These are phyloP conservation scores for Antedon mediterranea DNA, from an alignment of 53 echinoderm and acorn worm genomes.

Conservation along the genomic window DNA sequence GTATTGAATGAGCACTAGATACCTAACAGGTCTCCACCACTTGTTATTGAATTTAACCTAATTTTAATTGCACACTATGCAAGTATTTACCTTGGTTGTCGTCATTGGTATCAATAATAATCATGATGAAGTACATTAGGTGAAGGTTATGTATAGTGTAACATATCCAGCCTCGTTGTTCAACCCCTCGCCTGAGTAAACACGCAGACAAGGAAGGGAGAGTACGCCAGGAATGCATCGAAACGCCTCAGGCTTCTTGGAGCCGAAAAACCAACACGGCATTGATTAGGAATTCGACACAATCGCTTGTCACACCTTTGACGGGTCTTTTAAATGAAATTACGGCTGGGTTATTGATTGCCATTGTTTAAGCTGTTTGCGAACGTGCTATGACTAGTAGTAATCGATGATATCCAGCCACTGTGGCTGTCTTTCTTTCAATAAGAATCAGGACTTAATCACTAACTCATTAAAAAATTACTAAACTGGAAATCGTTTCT, in stretches of 20 bases:
- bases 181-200: neutral
- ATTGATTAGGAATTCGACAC: neutral
- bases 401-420: neutral
- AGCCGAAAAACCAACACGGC: neutral
- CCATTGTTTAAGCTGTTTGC: neutral
- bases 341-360: neutral
- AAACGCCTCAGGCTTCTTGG: neutral
- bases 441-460: neutral
- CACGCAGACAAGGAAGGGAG: neutral
- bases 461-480: neutral
- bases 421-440: neutral
- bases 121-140: neutral
- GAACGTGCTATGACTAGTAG: neutral
- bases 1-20: too few species aligned
- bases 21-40: too few species aligned
- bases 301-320: neutral
- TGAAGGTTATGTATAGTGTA: neutral
- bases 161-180: neutral
- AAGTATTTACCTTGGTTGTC: neutral
- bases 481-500: neutral
- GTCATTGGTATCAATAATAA: neutral
- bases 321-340: neutral
- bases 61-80: too few species aligned
- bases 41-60: too few species aligned
- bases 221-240: neutral